phyloP scores from a whole-genome alignment of 2,113 vertebrate genomes.

The Mustela nigripes region DNA sequence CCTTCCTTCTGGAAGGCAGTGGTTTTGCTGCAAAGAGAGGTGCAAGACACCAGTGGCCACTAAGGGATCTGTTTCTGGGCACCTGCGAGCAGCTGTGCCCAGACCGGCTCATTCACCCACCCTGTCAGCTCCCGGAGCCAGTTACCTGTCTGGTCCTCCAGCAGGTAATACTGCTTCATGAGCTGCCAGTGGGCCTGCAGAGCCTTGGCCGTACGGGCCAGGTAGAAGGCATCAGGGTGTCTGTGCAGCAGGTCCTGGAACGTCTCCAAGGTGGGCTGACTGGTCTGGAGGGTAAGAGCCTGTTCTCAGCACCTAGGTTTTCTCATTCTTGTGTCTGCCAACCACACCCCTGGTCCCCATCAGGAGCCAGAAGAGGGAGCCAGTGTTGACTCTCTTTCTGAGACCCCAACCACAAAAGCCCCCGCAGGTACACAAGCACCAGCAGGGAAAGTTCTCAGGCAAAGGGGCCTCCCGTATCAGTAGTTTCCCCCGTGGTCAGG shows the following conservation, averaged over 20 bases:
- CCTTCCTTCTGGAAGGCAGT: not conserved
- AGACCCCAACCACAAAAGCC: not conserved
- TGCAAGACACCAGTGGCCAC: not conserved
- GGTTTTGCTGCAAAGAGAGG: not conserved
- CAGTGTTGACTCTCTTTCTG: not conserved
- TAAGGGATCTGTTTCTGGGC: not conserved
- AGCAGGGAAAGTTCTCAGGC: not conserved
- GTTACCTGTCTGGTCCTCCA: slow-evolving; percentile 97
- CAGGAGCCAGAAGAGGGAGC: not conserved
- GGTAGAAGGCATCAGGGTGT: slow-evolving; percentile 95
- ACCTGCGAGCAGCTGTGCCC: not conserved
- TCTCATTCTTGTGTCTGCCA: not conserved
- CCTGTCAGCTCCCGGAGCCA: not conserved
- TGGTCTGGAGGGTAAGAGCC: slow-evolving; percentile 86
- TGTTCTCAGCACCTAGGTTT: not conserved
- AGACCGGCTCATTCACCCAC: not conserved
- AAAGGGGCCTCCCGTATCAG: not conserved
- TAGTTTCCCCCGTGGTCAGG: not conserved
- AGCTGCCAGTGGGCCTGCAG: slow-evolving; percentile 98
- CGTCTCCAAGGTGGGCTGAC: slow-evolving; percentile 96
- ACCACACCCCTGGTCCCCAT: no score
- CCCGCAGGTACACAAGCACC: fast-evolving
- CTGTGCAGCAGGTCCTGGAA: slow-evolving; percentile 96
- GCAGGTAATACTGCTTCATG: slow-evolving; percentile 97
- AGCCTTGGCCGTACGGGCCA: slow-evolving; percentile 94